Base-by-base conservation (phyloP, 1,140 invertebrate genomes). In the Araneus ventricosus region DNA sequence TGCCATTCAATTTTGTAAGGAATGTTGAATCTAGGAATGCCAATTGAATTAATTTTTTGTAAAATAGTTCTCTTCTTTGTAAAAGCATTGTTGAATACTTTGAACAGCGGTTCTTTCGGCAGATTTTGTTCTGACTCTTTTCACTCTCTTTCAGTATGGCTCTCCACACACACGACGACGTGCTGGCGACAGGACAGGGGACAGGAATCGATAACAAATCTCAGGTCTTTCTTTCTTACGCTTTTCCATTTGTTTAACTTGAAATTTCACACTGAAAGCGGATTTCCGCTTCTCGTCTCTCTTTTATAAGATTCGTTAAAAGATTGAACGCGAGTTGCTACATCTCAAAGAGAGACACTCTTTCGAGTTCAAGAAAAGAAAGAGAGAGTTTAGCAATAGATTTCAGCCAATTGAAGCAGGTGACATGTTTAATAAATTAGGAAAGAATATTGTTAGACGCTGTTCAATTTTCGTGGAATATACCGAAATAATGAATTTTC, bases 171-270 rank as follows among this genome's bases (percentile, higher is more conserved):
- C 98, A 98, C 5, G 96, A 98, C 37, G 97, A 99, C 95, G 96
- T 98, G 93, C 97, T 99, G 6, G 98, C 98, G 3, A 98, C 98
- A 0, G 98, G 98, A 5, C 98, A 99, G 95, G 96, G 92, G 45
- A 39, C 96, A 94, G 95, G 95, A 24, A 95, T 95, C 22, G 95
- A 95, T 27, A 95, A 96, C 94, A 95, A 95, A 45, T 95, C 94
- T 82, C 88, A 95, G 95, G 88, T 95, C n/a, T 41, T 75, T 70
- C 37, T 85, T 91, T 59, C 22, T 57, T 80, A 20, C 34, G 45
- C 70, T 34, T 39, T 88, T 75, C 87, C 24, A 88, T 67, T 88
- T 75, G 57, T 41, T 75, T 88, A 45, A 88, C 20, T 61, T 27
- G 87, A 88, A 70, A 87, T 87, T 63, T 87, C 27, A 10, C 37